Conservation (phyloP, 2,888 invertebrate species). For the Euclidia mi region DNA sequence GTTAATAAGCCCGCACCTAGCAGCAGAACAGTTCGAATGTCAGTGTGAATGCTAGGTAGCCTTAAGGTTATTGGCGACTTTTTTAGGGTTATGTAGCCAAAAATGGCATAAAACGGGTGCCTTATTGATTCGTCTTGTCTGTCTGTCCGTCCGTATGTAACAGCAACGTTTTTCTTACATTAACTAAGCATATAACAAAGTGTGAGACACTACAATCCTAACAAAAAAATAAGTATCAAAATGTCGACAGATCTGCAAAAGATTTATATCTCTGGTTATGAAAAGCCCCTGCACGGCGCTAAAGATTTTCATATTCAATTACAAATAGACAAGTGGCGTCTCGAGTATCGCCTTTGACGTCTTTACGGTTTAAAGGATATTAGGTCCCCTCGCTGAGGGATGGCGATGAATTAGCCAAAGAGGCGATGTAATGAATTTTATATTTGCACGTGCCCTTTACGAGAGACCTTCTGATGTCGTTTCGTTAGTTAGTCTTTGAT, state of each 20-base stretch:
- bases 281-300: conserved; percentile 68
- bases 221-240: too few relatives aligned
- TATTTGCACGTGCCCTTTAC: conserved; percentile 67
- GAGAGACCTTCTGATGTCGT: conserved; percentile 49
- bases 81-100: too few relatives aligned
- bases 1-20: too few relatives aligned
- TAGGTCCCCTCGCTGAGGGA: conserved; percentile 71
- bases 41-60: too few relatives aligned
- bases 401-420: conserved; percentile 70
- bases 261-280: conserved; percentile 53
- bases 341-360: conserved; percentile 85
- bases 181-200: too few relatives aligned
- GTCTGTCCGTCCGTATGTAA: too few relatives aligned
- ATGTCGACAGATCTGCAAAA: background rate
- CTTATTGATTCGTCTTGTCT: too few relatives aligned
- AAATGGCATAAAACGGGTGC: too few relatives aligned
- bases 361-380: conserved; percentile 83
- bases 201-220: too few relatives aligned
- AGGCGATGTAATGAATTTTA: conserved; percentile 76
- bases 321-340: conserved; percentile 88
- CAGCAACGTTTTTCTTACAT: too few relatives aligned
- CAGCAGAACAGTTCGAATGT: too few relatives aligned
- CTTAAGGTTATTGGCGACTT: too few relatives aligned
- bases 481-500: conserved; percentile 59
- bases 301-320: conserved; percentile 90